A percentile compares a stretch with the other conserved stretches of the same genome.
Conservation (phyloP, 2,113 vertebrate genomes). For the Daphoenositta chrysoptera region DNA sequence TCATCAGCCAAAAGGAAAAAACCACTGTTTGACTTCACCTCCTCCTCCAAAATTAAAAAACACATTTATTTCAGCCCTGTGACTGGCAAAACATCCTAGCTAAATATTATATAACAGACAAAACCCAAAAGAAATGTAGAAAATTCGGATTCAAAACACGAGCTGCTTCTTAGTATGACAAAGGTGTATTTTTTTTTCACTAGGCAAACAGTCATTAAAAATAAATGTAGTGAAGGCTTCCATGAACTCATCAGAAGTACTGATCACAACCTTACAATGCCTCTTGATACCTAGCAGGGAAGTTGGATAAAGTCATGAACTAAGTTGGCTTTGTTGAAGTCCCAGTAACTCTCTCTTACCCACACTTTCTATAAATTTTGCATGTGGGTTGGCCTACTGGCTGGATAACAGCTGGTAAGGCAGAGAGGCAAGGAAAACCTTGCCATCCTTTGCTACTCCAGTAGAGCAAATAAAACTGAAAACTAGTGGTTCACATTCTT, state of each 20-base stretch:
- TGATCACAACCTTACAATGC: neutral
- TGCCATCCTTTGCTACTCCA: neutral
- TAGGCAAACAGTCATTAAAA: constrained; percentile 1
- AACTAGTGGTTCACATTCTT: neutral
- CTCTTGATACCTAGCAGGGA: neutral
- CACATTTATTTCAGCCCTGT: neutral
- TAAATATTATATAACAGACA: neutral
- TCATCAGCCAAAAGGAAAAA: neutral
- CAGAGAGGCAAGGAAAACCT: neutral
- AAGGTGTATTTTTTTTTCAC: neutral
- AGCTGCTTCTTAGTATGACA: neutral
- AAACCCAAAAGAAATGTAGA: neutral
- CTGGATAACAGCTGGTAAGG: neutral
- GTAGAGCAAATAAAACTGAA: neutral
- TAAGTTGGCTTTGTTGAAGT: neutral
- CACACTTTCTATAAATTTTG: neutral
- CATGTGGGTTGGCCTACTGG: accelerated
- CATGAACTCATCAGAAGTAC: neutral
- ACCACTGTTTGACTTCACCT: neutral
- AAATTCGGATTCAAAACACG: neutral
- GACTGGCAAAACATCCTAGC: neutral
- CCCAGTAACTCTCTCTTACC: neutral
- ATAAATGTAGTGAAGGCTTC: neutral
- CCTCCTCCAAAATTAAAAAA: neutral
- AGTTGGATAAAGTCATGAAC: neutral